These are phyloP conservation scores for Pangasianodon hypophthalmus DNA, from an alignment of 2,113 vertebrate genomes.

Conservation along the genomic window DNA sequence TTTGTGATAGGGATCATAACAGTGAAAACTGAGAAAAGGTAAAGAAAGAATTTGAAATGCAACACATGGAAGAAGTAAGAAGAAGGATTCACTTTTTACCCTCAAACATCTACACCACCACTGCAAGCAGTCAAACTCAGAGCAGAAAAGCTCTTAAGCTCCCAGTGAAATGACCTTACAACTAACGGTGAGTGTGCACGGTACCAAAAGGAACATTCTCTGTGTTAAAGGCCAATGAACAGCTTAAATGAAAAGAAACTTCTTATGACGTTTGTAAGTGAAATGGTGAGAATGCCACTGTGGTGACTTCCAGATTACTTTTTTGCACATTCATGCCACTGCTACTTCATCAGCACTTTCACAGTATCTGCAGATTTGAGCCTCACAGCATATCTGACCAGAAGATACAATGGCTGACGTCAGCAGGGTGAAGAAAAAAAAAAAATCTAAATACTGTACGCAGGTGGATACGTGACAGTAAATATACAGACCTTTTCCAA, in stretches of 20 bases:
- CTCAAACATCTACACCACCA: not conserved
- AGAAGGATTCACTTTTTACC: no score
- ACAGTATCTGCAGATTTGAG: not conserved
- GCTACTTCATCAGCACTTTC: not conserved
- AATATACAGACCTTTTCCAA: not conserved
- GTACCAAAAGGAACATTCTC: not conserved
- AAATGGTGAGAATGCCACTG: conserved; percentile 27
- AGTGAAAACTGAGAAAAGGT: not conserved
- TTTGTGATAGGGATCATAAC: not conserved
- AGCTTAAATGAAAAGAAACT: not conserved
- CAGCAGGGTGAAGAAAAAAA: no score
- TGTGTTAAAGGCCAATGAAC: conserved; percentile 15
- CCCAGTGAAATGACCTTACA: conserved; percentile 30
- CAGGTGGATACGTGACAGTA: not conserved
- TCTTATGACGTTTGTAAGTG: not conserved
- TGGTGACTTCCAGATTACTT: not conserved
- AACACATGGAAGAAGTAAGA: not conserved
- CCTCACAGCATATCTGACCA: not conserved
- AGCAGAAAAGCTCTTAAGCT: not conserved
- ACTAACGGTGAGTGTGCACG: not conserved
- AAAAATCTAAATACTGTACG: not conserved
- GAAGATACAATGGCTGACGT: not conserved
- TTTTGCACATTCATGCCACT: conserved; percentile 5
- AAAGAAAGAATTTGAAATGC: not conserved
- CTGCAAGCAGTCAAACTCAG: not conserved